Base-by-base conservation (phyloP, 2,113 vertebrate genomes). In the Tachycineta bicolor region DNA sequence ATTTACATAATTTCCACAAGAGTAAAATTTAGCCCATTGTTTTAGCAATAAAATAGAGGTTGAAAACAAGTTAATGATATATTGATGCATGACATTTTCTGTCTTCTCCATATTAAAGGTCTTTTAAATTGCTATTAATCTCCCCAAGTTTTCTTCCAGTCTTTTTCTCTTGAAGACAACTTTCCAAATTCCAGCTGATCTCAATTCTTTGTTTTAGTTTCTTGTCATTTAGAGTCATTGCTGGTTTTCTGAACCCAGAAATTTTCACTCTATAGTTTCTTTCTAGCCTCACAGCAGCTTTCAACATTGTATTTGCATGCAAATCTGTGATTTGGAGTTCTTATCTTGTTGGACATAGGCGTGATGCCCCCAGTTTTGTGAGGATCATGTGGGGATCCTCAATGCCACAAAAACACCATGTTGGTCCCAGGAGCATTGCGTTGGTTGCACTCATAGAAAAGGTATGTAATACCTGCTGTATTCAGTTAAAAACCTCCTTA, bases 401-500 rank as follows among this genome's bases (percentile, higher is more conserved):
- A 93, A 41, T 53, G 63, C 49, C 73, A 68, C 28, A 64, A 60
- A 69, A 95, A 19, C 0, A 5, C 20, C 1, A 0, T 63, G 69
- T 8, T 71, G 53, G 78, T 22, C 77, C 26, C 65, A 59, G 26
- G n/a, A 56, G 33, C 29, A 70, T 55, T 87, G 39, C 29, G 33
- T 75, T 73, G 85, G 69, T 80, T 92, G n/a, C 31, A 59, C 43
- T 87, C 49, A 52, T n/a, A 52, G 31, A 62, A 93, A 62, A 94
- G 46, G 33, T 6, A 23, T 21, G 21, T 33, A 75, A 71, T 85
- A 85, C 31, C 52, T 93, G 43, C n/a, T 68, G 15, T 69, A 60
- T 93, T 96, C 64, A 81, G 52, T 83, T 94, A 92, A 67, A 95
- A 92, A 69, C 12, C 12, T 39, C 63, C 60, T 94, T 83, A 63